Base-by-base conservation (phyloP, 2,113 vertebrate genomes). In the Pandion haliaetus region DNA sequence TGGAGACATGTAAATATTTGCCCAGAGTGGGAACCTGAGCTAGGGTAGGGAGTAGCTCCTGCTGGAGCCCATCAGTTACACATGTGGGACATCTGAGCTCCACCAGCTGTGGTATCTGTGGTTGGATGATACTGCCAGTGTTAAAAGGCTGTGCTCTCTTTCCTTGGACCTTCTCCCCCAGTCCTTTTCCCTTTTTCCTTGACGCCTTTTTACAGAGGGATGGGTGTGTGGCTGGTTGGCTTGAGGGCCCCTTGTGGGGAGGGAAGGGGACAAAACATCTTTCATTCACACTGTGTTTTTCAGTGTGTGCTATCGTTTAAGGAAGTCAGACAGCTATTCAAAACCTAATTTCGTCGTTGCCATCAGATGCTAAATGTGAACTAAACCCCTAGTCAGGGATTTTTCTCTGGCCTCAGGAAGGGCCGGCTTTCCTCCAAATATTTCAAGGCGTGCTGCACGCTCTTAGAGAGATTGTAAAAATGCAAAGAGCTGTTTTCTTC, bases 381-480 rank as follows among this genome's bases (percentile, higher is more conserved):
- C 45, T 21, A 74, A 67, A 44, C 3, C 16, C n/a, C 59, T 62
- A 63, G 52, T 74, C 61, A 91, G 88, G 65, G 79, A 47, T 57
- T 96, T 97, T 96, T 96, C 71, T 79, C n/a, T 29, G 42, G 36
- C 77, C 23, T 91, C 70, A 97, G 98, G 98, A 98, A 98, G 94
- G 94, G 95, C 93, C 0, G 2, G 34, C 80, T 80, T 96, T 95
- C 91, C 88, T 96, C 82, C 73, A 69, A 70, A 86, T 32, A 58
- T 88, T 86, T 87, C n/a, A 74, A 58, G 80, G 73, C 29, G 1
- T 5, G 10, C 26, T 2, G 2, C 50, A 17, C 80, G 67, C 24
- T 82, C 59, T 91, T 69, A 67, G 77, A 69, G 85, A 73, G 36
- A 69, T 34, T 70, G 44, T 17, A 97, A 98, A 97, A 98, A 97